Evolutionary conservation across 37 sponge, comb jelly and placozoan genomes (phyloP).

Genomic region (Spongilla lacustris): DNA sequence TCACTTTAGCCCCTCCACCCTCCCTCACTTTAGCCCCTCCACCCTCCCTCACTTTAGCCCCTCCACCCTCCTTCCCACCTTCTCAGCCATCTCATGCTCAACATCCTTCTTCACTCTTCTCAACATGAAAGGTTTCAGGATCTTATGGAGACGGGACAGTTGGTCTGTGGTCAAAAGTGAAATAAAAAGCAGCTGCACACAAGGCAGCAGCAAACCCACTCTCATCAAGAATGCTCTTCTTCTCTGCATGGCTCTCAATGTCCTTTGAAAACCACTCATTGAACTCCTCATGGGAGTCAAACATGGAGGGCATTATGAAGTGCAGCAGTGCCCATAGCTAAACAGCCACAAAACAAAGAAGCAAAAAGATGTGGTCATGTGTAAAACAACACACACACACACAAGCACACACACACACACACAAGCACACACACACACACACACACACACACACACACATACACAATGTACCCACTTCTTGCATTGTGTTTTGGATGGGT

Average conservation of each 20-base stretch:
- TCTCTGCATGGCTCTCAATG: slow-evolving; percentile 93
- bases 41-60: background rate
- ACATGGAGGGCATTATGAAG: slow-evolving; percentile 97
- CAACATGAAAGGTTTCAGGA: slow-evolving; percentile 98
- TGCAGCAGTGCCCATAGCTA: slow-evolving; percentile 96
- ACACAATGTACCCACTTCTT: no score
- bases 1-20: background rate
- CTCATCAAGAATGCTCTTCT: slow-evolving; percentile 82
- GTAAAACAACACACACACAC: no score
- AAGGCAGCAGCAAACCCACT: no score
- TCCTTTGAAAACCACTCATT: slow-evolving; percentile 96
- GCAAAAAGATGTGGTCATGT: background rate
- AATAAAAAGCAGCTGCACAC: no score
- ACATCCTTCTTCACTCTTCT: slow-evolving; percentile 92
- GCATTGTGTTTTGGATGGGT: slow-evolving; percentile 97
- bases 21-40: background rate
- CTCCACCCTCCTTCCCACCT: slow-evolving; percentile 35
- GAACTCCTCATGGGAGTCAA: slow-evolving; percentile 96
- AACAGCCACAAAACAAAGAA: background rate
- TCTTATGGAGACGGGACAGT: slow-evolving; percentile 91
- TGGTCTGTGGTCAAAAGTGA: slow-evolving; percentile 56
- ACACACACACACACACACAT: no score
- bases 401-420: no score
- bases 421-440: no score
- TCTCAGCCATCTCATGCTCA: slow-evolving; percentile 95